Conservation (phyloP, 64 coral and sea anemone genomes). For the Acropora yongei region DNA sequence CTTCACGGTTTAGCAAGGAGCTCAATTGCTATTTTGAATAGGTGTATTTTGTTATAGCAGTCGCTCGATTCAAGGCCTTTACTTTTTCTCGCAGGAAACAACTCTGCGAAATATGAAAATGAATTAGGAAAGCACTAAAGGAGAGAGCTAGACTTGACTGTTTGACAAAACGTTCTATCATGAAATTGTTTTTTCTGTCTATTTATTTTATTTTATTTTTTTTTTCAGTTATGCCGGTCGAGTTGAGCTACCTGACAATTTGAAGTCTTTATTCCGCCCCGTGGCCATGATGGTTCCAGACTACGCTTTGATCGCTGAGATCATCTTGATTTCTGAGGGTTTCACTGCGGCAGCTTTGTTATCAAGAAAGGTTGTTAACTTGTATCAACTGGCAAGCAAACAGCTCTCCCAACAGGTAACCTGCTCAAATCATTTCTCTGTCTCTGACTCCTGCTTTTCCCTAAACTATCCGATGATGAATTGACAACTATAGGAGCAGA, state of each 20-base stretch:
- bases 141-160: no score
- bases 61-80: no score
- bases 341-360: slow-evolving; percentile 84
- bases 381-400: slow-evolving; percentile 93
- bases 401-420: slow-evolving; percentile 98
- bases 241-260: slow-evolving; percentile 93
- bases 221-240: slow-evolving; percentile 84
- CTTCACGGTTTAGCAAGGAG: no score
- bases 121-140: no score
- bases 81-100: no score
- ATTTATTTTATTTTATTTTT: not conserved
- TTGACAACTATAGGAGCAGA: no score
- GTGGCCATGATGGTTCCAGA: slow-evolving; percentile 99
- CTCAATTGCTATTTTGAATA: no score
- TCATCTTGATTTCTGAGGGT: slow-evolving; percentile 95
- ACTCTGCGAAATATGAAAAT: no score
- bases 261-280: slow-evolving; percentile 95
- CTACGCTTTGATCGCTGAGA: slow-evolving; percentile 88
- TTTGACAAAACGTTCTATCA: no score
- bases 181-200: not conserved
- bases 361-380: slow-evolving; percentile 91
- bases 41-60: no score
- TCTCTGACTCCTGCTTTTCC: not conserved
- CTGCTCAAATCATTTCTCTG: not conserved
- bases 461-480: no score